These are phyloP conservation scores for Toxotes chatareus DNA, from an alignment of 2,113 vertebrate species.

Conservation along the genomic window DNA sequence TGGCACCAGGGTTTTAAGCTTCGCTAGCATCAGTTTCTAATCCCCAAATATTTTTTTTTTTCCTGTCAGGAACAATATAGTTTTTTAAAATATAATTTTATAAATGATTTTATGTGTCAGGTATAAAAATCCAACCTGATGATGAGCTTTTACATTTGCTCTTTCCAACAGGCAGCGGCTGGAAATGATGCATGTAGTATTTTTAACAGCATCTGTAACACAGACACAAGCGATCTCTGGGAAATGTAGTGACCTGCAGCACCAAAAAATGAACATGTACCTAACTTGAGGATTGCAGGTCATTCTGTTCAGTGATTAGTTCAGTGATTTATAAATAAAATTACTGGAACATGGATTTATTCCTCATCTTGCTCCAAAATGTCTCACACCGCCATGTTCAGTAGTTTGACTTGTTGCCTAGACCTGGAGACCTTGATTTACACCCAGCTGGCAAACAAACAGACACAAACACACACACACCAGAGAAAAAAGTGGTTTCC, in stretches of 20 bases:
- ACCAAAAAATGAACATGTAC: no score
- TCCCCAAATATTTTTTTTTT: background rate
- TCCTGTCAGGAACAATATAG: background rate
- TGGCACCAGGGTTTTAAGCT: conserved; percentile 3
- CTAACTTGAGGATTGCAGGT: no score
- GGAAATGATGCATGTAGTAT: background rate
- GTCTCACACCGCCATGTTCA: background rate
- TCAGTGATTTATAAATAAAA: background rate
- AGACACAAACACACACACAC: conserved; percentile 17
- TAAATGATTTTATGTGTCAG: background rate
- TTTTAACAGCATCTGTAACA: background rate
- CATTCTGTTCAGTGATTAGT: background rate
- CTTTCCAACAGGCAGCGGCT: background rate
- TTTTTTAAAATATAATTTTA: background rate
- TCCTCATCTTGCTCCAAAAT: background rate
- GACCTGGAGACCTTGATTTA: background rate
- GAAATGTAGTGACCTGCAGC: background rate
- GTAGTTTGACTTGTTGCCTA: background rate
- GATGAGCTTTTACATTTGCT: no score
- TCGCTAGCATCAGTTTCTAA: background rate
- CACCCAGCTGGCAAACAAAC: background rate
- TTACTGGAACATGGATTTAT: background rate
- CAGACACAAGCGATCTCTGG: background rate
- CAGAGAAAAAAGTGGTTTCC: conserved; percentile 1
- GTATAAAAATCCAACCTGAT: no score